These are phyloP conservation scores for Mormoops blainvillei DNA, from an alignment of 2,113 vertebrate genomes.

Conservation along the genomic window DNA sequence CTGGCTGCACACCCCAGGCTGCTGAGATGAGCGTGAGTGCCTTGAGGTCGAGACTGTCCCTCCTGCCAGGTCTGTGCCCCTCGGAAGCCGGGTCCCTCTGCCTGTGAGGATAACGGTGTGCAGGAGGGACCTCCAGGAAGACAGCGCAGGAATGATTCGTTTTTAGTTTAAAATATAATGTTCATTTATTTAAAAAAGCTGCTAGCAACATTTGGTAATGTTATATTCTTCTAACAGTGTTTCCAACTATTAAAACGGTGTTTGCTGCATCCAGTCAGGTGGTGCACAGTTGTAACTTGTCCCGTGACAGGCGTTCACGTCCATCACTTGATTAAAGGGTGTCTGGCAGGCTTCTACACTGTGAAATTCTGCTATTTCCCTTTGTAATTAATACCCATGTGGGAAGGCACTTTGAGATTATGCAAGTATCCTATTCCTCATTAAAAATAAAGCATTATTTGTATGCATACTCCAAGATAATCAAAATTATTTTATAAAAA, in stretches of 20 bases:
- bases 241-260: background rate
- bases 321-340: background rate
- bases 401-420: background rate
- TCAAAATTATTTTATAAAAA: background rate
- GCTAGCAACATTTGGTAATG: background rate
- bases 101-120: background rate
- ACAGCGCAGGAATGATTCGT: background rate
- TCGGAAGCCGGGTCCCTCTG: background rate
- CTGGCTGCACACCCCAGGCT: background rate
- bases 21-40: background rate
- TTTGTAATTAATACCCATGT: background rate
- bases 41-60: background rate
- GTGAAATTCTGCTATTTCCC: background rate
- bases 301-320: background rate
- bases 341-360: background rate
- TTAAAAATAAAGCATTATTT: background rate
- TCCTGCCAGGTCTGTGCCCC: background rate
- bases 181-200: background rate
- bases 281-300: background rate
- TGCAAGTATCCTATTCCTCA: background rate
- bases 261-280: background rate
- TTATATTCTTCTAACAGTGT: background rate
- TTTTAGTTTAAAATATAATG: background rate
- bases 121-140: background rate
- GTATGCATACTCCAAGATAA: background rate